Evolutionary conservation across 1,140 invertebrate genomes (phyloP), one percentile per base, ranked within the genome.

Genomic region (Drosophila asahinai): DNA sequence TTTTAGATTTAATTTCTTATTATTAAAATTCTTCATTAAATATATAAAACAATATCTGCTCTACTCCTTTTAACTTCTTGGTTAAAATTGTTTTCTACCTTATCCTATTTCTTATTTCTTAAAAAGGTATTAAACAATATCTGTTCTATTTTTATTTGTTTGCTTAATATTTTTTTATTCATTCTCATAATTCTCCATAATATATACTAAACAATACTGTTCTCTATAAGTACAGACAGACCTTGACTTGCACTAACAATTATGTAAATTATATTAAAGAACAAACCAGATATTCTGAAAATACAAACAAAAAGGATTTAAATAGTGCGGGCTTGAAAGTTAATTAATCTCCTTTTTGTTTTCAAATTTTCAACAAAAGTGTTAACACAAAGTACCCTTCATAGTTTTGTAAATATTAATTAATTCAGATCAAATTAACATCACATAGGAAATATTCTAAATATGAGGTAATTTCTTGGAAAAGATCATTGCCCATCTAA

Each of bases 381-480:
- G 0, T 36, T 0, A 0, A 0, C 33, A 11, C 4, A 36, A 36
- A 11, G 1, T 25, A n/a, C 3, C 14, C 7, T 1, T 0, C 5
- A 15, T 22, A 15, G 22, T 38, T 38, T 38, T 9, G 7, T n/a
- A 40, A 57, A 40, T 57, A 40, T 57, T 15, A 55, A 15, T 22
- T 40, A 25, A 25, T 11, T 15, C 7, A 19, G 17, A 30, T 15
- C n/a, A 15, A 49, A 49, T 51, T 49, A 30, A 2, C 58, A 33
- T 25, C 2, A 45, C 27, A 19, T 17, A 17, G 17, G 11, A 65
- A 43, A 33, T 62, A 62, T 61, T 61, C 47, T n/a, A 68, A 71
- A 71, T 65, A 68, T 65, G 49, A 77, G 54, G 51, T 74, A 65
- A 65, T 64, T 75, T 77, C 42, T 76, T 77, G 63, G 49, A 58